Evolutionary conservation across 1,140 invertebrate species (phyloP).

Genomic region (Drosophila ananassae): DNA sequence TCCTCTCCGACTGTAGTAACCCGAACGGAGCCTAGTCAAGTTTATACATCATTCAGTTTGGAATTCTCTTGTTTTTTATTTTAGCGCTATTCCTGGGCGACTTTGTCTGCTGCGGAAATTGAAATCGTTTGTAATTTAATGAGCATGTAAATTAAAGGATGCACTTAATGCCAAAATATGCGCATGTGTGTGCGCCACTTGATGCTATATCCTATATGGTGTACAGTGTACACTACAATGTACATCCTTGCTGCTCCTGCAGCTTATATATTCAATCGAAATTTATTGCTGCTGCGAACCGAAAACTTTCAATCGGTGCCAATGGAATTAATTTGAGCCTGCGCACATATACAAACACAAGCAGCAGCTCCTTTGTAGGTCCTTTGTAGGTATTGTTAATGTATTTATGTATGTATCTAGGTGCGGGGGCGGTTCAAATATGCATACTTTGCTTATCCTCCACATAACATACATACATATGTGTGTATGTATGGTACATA

Average conservation of each 20-base stretch:
- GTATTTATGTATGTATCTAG: conserved; percentile 61
- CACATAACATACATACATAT: background rate
- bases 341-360: conserved; percentile 40
- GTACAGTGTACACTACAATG: conserved; percentile 3
- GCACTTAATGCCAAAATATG: conserved; percentile 64
- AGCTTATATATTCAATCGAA: conserved; percentile 56
- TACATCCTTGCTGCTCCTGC: conserved; percentile 11
- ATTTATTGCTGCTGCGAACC: conserved; percentile 78
- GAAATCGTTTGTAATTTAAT: conserved; percentile 73
- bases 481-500: background rate
- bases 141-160: conserved; percentile 79
- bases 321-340: conserved; percentile 76
- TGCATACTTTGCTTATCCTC: conserved; percentile 36
- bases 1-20: background rate
- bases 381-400: conserved; percentile 56
- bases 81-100: conserved; percentile 38
- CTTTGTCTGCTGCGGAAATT: conserved; percentile 46
- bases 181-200: conserved; percentile 2
- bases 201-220: conserved; percentile 5
- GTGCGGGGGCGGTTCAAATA: conserved; percentile 45
- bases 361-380: conserved; percentile 27
- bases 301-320: conserved; percentile 80
- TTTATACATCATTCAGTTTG: conserved; percentile 63
- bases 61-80: conserved; percentile 40
- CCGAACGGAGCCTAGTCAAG: conserved; percentile 11